Evolutionary conservation across 2,888 invertebrate species (phyloP).

Genomic region (Cataglyphis altisquamis): DNA sequence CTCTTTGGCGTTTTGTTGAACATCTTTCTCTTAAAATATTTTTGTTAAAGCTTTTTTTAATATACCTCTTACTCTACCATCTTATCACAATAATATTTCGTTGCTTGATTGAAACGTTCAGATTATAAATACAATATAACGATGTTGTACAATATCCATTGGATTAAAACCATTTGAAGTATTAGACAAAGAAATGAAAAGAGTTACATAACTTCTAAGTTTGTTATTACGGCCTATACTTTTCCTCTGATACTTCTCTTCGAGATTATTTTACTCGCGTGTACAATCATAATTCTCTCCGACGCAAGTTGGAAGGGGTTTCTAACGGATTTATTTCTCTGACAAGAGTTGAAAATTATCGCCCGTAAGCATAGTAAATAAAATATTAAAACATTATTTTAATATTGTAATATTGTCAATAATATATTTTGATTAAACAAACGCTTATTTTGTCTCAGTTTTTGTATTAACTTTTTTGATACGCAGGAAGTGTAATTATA

Average conservation of each 20-base stretch:
- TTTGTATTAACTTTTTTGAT: not conserved
- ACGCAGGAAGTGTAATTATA: not conserved
- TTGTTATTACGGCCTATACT: constrained; percentile 12
- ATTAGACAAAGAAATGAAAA: not conserved
- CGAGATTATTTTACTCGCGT: not conserved
- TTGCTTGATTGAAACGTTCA: not conserved
- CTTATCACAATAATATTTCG: not conserved
- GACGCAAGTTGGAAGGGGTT: not conserved
- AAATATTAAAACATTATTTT: not conserved
- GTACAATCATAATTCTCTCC: not conserved
- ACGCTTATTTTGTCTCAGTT: not conserved
- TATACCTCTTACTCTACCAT: not conserved
- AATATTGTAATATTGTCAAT: not conserved
- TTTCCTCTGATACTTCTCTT: not conserved
- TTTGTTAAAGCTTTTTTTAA: not conserved
- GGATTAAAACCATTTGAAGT: not conserved
- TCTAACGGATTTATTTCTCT: not conserved
- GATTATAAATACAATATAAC: not conserved
- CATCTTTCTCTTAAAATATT: not conserved
- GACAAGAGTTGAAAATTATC: not conserved
- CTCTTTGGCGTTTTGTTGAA: not conserved
- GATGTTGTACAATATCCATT: not conserved
- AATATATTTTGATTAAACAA: not conserved
- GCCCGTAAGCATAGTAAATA: not conserved
- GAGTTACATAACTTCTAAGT: not conserved